Evolutionary conservation across 2,888 invertebrate species (phyloP).

Genomic region (Eurytoma adleriae): DNA sequence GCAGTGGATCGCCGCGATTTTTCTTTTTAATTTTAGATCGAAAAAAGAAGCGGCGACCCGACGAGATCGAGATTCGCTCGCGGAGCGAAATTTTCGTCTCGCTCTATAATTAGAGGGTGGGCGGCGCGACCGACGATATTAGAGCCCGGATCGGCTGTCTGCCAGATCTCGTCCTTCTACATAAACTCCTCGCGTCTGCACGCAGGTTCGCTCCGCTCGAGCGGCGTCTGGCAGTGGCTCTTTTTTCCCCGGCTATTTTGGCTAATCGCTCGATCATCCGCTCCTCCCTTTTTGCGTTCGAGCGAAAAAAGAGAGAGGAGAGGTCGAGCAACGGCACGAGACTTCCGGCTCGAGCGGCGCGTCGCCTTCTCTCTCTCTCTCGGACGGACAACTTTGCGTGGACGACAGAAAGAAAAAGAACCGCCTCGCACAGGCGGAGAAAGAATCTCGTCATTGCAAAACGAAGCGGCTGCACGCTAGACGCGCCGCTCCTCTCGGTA

Average conservation of each 20-base stretch:
- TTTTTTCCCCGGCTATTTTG: neutral
- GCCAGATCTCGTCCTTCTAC: neutral
- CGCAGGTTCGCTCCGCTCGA: neutral
- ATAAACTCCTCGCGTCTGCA: no score
- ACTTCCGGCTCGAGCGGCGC: slow-evolving; percentile 26
- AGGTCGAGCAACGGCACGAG: slow-evolving; percentile 2
- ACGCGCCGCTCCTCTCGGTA: no score
- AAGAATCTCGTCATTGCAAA: no score
- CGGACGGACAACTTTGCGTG: neutral
- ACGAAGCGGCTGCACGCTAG: no score
- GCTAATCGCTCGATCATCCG: neutral
- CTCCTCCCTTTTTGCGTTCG: neutral
- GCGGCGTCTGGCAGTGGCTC: neutral
- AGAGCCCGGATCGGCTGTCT: slow-evolving; percentile 4
- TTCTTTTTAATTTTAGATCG: no score
- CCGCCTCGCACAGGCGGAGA: neutral
- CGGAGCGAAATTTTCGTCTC: neutral
- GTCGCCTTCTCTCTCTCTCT: neutral
- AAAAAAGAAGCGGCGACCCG: no score
- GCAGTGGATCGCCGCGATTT: neutral
- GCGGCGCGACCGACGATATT: neutral
- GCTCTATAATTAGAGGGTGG: slow-evolving; percentile 30
- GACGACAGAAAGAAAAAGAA: neutral
- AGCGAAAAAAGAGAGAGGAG: no score
- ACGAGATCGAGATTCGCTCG: no score